These are phyloP conservation scores for Columba janthina DNA, from an alignment of 2,113 vertebrate genomes.

Conservation along the genomic window DNA sequence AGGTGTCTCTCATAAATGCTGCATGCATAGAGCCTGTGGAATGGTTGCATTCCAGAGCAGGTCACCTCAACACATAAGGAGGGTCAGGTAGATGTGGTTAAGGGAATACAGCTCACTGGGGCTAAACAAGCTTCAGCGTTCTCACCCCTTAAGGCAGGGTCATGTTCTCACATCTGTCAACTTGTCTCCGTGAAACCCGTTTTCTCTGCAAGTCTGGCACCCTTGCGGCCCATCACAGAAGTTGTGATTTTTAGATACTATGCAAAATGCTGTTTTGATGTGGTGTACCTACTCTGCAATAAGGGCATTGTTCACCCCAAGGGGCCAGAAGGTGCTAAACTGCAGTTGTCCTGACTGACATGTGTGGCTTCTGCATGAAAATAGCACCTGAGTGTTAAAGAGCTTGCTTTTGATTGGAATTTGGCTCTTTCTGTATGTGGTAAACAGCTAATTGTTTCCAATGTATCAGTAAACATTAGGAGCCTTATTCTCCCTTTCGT, in stretches of 20 bases:
- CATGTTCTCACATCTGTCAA: neutral
- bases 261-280: neutral
- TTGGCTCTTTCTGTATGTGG: neutral
- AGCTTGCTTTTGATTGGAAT: neutral
- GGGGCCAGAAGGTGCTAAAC: neutral
- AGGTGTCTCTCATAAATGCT: neutral
- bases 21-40: neutral
- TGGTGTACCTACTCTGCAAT: neutral
- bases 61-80: neutral
- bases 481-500: neutral
- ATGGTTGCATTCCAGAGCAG: neutral
- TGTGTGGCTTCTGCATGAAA: neutral
- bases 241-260: neutral
- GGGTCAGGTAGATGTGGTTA: neutral
- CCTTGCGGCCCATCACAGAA: neutral
- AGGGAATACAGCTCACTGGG: accelerated
- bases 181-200: neutral
- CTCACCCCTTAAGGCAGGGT: neutral
- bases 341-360: neutral
- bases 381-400: neutral
- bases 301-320: neutral
- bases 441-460: neutral
- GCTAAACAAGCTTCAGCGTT: neutral
- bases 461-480: neutral
- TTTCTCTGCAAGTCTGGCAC: neutral